Percentiles rank a stretch among this genome's conserved stretches.
Evolutionary conservation across 2,113 vertebrate species (phyloP).

Genomic region (Gorsachius goisagi): DNA sequence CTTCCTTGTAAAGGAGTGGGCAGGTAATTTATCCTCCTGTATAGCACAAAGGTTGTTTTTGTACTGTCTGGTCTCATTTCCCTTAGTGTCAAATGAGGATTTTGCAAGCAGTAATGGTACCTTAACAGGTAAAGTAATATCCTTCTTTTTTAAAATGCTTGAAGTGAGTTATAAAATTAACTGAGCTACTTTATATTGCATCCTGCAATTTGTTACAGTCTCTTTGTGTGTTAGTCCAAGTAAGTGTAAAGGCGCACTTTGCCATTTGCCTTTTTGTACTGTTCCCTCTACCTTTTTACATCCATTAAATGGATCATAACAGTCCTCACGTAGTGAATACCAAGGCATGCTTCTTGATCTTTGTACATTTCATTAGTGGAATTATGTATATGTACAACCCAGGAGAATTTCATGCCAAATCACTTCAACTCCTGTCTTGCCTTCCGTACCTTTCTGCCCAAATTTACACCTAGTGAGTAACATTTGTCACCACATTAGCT

Average conservation of each 20-base stretch:
- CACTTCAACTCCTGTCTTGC: neutral
- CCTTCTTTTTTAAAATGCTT: neutral
- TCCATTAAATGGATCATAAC: neutral
- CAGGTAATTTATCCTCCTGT: neutral
- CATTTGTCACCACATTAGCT: neutral
- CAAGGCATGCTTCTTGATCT: neutral
- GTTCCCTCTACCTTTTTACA: neutral
- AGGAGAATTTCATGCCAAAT: neutral
- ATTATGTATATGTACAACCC: neutral
- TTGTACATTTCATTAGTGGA: neutral
- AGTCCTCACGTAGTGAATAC: neutral
- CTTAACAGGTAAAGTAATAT: neutral
- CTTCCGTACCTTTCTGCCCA: neutral
- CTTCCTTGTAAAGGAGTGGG: neutral
- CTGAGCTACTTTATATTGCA: neutral
- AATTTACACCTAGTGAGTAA: neutral
- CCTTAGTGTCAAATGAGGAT: neutral
- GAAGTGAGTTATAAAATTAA: neutral
- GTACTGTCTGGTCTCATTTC: neutral
- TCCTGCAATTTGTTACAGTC: neutral
- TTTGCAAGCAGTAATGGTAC: neutral
- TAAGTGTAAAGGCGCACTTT: neutral
- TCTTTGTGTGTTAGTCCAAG: neutral
- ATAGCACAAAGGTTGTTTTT: neutral
- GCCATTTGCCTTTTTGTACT: neutral